Evolutionary conservation across 2,888 invertebrate species (phyloP).

Genomic region (Nudaria mundana): DNA sequence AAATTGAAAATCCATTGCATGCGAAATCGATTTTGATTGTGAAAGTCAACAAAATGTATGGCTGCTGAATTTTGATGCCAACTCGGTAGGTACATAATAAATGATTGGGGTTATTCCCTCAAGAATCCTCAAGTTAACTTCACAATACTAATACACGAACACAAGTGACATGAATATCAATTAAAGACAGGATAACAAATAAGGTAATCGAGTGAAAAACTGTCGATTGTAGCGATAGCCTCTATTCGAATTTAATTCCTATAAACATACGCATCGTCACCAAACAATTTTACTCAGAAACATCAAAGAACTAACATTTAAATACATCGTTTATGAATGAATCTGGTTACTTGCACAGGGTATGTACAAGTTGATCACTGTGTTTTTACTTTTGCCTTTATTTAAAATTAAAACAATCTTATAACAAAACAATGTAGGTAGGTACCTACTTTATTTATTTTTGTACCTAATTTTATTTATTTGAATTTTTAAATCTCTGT

Average conservation of each 20-base stretch:
- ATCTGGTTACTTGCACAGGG: too few species aligned
- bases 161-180: conserved; percentile 40
- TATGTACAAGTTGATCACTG: too few species aligned
- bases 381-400: too few species aligned
- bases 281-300: not conserved
- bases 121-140: conserved; percentile 24
- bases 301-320: conserved; percentile 1
- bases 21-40: conserved; percentile 14
- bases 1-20: not conserved
- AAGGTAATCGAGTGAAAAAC: conserved; percentile 40
- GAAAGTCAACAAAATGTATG: conserved; percentile 23
- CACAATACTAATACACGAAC: conserved; percentile 22
- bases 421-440: too few species aligned
- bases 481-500: too few species aligned
- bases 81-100: conserved; percentile 46
- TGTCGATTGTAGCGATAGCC: conserved; percentile 6
- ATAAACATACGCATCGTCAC: not conserved
- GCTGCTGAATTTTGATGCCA: conserved; percentile 29
- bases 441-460: too few species aligned
- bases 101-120: conserved; percentile 21
- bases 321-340: too few species aligned
- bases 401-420: too few species aligned
- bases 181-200: conserved; percentile 28
- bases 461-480: too few species aligned
- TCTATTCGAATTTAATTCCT: not conserved